Base-by-base conservation (phyloP, 2,113 vertebrate species). In the Toxotes jaculatrix region DNA sequence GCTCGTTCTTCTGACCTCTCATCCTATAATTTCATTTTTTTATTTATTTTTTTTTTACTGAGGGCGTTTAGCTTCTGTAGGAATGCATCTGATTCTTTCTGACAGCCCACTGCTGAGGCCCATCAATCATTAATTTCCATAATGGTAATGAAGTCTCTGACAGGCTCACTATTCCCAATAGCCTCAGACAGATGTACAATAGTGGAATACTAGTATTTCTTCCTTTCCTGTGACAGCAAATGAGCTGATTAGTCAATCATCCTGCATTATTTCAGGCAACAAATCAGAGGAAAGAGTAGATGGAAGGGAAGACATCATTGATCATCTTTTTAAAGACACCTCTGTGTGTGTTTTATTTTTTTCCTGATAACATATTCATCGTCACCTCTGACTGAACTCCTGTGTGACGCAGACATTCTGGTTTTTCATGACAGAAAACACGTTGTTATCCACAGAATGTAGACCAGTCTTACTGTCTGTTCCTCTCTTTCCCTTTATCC, bases 51-150 rank as follows among this genome's bases (percentile, higher is more conserved):
- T 80, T 67, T 65, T 79, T 19, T 38, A 6, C 7, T 5, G 38
- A 53, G 74, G 38, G 13, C 64, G 64, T 80, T 83, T 79, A 86
- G 66, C 83, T 27, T 66, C 72, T 71, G 53, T 14, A 55, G 56
- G 42, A 69, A 76, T 75, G 59, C 17, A 65, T 83, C 47, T 61
- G 74, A 83, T 90, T 85, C 66, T 57, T 66, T 76, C 51, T 76
- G 85, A 84, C 80, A 80, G 7, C 4, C 40, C 6, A 5, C 62
- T 34, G 63, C 59, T 59, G 63, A 72, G 32, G 53, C 64, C 56
- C 81, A 83, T 92, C 85, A 87, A 87, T 90, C 85, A 89, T 85
- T 82, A 16, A 72, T 79, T 84, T 82, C 70, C 77, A 55, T 83
- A 83, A 86, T 78, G 70, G 51, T 77, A 87, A 89, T 91, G 75